These are phyloP conservation scores for Argyrosomus regius DNA, from an alignment of 2,797 vertebrate species.

Conservation along the genomic window DNA sequence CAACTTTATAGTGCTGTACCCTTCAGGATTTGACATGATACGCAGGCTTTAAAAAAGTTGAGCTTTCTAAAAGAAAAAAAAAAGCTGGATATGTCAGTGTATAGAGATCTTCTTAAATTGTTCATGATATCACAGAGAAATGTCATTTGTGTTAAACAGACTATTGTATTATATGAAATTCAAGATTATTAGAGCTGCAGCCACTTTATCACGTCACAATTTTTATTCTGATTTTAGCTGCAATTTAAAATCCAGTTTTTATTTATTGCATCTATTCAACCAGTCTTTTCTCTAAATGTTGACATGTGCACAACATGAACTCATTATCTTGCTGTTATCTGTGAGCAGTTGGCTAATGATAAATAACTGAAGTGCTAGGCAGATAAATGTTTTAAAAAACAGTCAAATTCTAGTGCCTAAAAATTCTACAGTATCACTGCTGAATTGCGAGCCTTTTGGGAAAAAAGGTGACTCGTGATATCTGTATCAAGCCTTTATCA, in stretches of 20 bases:
- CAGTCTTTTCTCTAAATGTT: slow-evolving; percentile 17
- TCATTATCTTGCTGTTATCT: slow-evolving; percentile 16
- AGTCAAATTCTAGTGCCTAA: not conserved
- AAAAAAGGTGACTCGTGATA: slow-evolving; percentile 1
- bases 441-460: not conserved
- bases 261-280: slow-evolving; percentile 11
- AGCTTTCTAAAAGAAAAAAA: not conserved
- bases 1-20: slow-evolving; percentile 29
- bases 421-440: not conserved
- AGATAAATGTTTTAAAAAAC: slow-evolving; percentile 12
- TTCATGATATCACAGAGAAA: slow-evolving; percentile 9
- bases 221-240: slow-evolving; percentile 1
- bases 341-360: slow-evolving; percentile 27
- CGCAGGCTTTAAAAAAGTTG: slow-evolving; percentile 23
- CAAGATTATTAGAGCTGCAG: not conserved
- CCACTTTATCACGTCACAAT: not conserved
- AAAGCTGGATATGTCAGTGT: not conserved
- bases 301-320: slow-evolving; percentile 13
- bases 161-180: not conserved
- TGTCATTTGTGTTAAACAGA: slow-evolving; percentile 5
- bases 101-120: slow-evolving; percentile 22
- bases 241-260: not conserved
- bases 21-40: slow-evolving; percentile 39
- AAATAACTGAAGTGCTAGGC: not conserved
- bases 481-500: slow-evolving; percentile 7